phyloP scores from a whole-genome alignment of 53 echinoderm and acorn worm species.

The Temnopleurus reevesii region DNA sequence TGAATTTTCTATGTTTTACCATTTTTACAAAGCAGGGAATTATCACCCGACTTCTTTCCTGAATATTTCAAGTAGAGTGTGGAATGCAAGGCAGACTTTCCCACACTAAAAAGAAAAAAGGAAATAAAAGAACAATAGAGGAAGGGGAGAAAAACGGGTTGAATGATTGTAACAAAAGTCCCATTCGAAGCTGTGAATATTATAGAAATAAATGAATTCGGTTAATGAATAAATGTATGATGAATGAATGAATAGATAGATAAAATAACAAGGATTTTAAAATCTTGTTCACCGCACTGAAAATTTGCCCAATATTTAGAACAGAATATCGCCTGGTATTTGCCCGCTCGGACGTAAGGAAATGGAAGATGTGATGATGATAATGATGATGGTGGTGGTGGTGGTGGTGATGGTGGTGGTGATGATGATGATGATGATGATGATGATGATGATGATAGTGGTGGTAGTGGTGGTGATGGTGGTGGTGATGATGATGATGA shows the following conservation, averaged over 20 bases:
- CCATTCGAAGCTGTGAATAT: too few species aligned
- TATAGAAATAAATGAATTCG: too few species aligned
- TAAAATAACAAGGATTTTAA: too few species aligned
- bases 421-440: background rate
- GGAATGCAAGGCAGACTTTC: too few species aligned
- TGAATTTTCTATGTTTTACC: background rate
- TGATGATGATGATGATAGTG: background rate
- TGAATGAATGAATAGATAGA: too few species aligned
- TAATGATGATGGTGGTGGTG: background rate
- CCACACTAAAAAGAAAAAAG: too few species aligned
- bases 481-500: background rate
- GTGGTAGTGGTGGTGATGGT: background rate
- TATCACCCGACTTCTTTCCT: background rate
- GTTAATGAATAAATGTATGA: too few species aligned
- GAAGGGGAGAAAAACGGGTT: background rate
- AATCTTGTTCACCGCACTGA: too few species aligned
- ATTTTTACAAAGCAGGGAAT: background rate
- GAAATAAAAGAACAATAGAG: background rate
- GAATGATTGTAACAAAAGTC: background rate
- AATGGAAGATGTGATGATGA: background rate
- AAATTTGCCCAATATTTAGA: too few species aligned
- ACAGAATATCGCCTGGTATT: too few species aligned
- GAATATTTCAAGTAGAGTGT: too few species aligned
- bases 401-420: background rate
- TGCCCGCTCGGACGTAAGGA: too few species aligned